phyloP scores from a whole-genome alignment of 2,113 vertebrate genomes.

The Pardalotus punctatus region DNA sequence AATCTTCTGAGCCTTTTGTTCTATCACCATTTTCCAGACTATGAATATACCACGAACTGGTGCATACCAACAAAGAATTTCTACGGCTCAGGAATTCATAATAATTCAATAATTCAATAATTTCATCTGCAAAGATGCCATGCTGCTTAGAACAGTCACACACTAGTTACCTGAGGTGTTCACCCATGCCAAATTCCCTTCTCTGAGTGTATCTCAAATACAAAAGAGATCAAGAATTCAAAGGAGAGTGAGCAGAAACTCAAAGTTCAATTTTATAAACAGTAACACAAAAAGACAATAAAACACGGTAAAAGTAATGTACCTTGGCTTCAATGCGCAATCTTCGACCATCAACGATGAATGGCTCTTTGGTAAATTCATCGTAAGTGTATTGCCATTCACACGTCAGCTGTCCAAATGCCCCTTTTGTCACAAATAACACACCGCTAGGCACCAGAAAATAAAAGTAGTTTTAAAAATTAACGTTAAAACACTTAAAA shows the following conservation, averaged over 20 bases:
- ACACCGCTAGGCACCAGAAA: constrained; percentile 79
- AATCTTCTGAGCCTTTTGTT: background rate
- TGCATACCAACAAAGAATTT: background rate
- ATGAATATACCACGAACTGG: background rate
- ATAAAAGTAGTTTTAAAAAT: background rate
- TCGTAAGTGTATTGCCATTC: constrained; percentile 97
- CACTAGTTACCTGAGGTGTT: background rate
- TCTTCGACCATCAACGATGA: constrained; percentile 86
- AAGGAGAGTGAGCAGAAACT: background rate
- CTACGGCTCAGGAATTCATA: background rate
- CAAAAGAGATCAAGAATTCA: background rate
- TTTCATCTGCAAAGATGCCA: background rate
- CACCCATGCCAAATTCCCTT: background rate
- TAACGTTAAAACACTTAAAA: background rate
- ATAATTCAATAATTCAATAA: too few species aligned
- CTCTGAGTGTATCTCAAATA: background rate
- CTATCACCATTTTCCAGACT: background rate
- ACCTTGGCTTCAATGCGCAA: constrained; percentile 97
- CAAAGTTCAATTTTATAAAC: background rate
- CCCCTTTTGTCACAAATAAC: constrained; percentile 95
- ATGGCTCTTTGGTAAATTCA: constrained; percentile 95
- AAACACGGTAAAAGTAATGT: background rate
- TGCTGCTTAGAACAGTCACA: background rate
- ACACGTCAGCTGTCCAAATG: constrained; percentile 94
- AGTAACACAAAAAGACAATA: background rate